Evolutionary conservation across 2,113 vertebrate species (phyloP).

Genomic region (Gorsachius goisagi): DNA sequence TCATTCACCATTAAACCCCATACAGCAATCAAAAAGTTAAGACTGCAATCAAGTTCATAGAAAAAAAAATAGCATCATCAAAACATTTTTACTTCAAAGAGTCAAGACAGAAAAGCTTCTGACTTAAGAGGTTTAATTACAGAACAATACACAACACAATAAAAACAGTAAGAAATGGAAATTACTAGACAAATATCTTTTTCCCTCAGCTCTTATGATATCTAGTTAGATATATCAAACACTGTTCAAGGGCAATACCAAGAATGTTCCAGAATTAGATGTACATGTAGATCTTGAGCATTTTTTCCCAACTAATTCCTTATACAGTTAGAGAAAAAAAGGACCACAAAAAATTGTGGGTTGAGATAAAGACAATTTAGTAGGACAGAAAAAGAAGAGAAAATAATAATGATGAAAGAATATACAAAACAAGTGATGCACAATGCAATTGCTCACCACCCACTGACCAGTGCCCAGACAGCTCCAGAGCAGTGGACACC

Average conservation of each 20-base stretch:
- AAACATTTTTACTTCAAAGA: background rate
- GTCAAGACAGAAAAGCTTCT: background rate
- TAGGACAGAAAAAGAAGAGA: too few relatives aligned
- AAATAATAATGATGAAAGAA: too few relatives aligned
- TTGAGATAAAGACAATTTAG: background rate
- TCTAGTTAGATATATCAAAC: background rate
- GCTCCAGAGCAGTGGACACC: too few relatives aligned
- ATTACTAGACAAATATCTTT: background rate
- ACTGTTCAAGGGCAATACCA: background rate
- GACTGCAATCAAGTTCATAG: background rate
- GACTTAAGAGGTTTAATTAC: background rate
- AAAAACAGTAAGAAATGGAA: background rate
- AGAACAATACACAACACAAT: background rate
- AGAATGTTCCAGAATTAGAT: background rate
- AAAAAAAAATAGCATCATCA: background rate
- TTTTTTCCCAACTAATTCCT: background rate
- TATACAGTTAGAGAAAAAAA: background rate
- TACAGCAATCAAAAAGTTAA: background rate
- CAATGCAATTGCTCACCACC: too few relatives aligned
- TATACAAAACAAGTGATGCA: too few relatives aligned
- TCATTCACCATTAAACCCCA: background rate
- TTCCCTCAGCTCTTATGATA: background rate
- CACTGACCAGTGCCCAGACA: too few relatives aligned
- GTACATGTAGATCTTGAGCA: background rate
- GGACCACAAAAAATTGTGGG: background rate